Evolutionary conservation across 2,888 invertebrate genomes (phyloP), one percentile per base, ranked within the genome.

Genomic region (Chrysina gloriosa): DNA sequence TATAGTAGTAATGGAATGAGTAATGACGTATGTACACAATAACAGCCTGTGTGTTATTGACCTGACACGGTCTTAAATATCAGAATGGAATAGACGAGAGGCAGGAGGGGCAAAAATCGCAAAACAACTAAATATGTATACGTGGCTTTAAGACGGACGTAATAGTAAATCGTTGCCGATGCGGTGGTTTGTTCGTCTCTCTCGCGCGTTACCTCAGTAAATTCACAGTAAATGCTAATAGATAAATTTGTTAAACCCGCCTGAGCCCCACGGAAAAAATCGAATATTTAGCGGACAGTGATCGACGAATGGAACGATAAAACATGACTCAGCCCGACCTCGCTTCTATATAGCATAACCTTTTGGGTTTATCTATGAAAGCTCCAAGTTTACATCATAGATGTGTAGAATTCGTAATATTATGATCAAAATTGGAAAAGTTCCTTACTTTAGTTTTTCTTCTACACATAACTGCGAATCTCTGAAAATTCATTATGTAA

Each of bases 261-360:
- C 42, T 45, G 68, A 68, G 70, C 72, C 70, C 67, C 72, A 64
- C 64, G 64, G 63, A 69, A 69, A 70, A 70, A 70, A 69, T 68
- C 72, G 70, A 65, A 69, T 70, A 69, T 69, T 70, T 72, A 72
- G 69, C 68, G 68, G 67, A 68, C 72, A 72, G 68, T 70, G 72
- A 72, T 72, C 68, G 67, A 70, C 65, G 67, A 69, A 65, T 68
- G 45, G 71, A 65, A 63, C 67, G 69, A 69, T 68, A 67, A 69
- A 68, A 68, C 65, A 39, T 65, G 65, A 65, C 65, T 65, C 52
- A 65, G 65, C 63, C 42, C 34, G 36, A 56, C 39, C 56, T 56
- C 39, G 56, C 23, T 39, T 56, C n/a, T n/a, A n/a, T n/a, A n/a
- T n/a, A 56, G 39, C 36, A 56, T 21, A 23, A 56, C 36, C 56